Conservation (phyloP, 1,140 invertebrate species). For the Oppia nitens region DNA sequence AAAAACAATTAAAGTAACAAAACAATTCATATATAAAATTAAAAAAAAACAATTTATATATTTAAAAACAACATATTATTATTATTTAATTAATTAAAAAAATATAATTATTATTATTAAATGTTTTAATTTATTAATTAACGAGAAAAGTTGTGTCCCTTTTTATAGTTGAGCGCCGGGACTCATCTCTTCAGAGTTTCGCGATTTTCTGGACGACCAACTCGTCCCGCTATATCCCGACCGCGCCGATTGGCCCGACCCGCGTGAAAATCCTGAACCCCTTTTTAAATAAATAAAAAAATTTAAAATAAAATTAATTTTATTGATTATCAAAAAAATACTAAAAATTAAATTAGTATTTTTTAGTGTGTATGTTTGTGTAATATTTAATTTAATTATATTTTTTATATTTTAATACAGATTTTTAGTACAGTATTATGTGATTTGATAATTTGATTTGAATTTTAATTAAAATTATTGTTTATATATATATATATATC, state of each 20-base stretch:
- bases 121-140: too few species aligned
- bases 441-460: neutral
- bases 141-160: too few species aligned
- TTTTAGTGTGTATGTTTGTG: neutral
- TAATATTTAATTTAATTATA: neutral
- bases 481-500: too few species aligned
- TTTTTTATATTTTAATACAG: neutral
- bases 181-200: slow-evolving; percentile 13
- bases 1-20: too few species aligned
- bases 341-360: too few species aligned
- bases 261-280: slow-evolving; percentile 15
- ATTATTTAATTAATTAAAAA: too few species aligned
- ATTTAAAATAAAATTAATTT: slow-evolving; percentile 1
- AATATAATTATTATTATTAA: too few species aligned
- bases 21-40: too few species aligned
- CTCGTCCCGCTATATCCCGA: slow-evolving; percentile 19
- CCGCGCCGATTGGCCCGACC: slow-evolving; percentile 14
- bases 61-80: too few species aligned
- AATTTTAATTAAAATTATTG: too few species aligned
- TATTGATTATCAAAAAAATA: neutral
- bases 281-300: neutral
- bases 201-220: slow-evolving; percentile 20
- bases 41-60: too few species aligned
- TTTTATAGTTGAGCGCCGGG: slow-evolving; percentile 20
- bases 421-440: neutral